Percentiles rank a stretch among this genome's conserved stretches.
These are phyloP conservation scores for Bombyx huttoni DNA, from an alignment of 2,888 invertebrate genomes.

Conservation along the genomic window DNA sequence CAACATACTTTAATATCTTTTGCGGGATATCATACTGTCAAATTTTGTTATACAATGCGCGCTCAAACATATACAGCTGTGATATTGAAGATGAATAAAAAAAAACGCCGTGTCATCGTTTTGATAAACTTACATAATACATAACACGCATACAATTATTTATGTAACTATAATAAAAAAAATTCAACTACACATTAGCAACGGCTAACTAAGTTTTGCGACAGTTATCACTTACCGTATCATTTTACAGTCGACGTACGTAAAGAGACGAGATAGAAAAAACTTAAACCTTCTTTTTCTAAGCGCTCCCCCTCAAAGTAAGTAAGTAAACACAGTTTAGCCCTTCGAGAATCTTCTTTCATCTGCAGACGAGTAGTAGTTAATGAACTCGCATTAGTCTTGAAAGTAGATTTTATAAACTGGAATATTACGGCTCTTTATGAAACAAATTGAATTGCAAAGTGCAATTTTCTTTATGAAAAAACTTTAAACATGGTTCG, in stretches of 20 bases:
- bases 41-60: too few species aligned
- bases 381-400: background rate
- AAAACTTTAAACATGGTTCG: background rate
- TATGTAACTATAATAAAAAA: too few species aligned
- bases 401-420: background rate
- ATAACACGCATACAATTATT: too few species aligned
- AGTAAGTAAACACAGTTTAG: background rate
- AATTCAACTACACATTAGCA: too few species aligned
- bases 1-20: too few species aligned
- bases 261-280: background rate
- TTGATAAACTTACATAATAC: too few species aligned
- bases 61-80: too few species aligned
- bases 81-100: too few species aligned
- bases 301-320: background rate
- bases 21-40: too few species aligned
- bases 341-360: background rate
- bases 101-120: too few species aligned
- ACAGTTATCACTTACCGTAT: background rate
- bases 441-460: background rate
- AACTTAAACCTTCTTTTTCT: background rate
- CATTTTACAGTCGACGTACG: background rate
- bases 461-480: background rate
- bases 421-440: background rate
- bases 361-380: background rate
- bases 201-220: background rate